phyloP scores from a whole-genome alignment of 2,797 vertebrate genomes.

The Alosa sapidissima region DNA sequence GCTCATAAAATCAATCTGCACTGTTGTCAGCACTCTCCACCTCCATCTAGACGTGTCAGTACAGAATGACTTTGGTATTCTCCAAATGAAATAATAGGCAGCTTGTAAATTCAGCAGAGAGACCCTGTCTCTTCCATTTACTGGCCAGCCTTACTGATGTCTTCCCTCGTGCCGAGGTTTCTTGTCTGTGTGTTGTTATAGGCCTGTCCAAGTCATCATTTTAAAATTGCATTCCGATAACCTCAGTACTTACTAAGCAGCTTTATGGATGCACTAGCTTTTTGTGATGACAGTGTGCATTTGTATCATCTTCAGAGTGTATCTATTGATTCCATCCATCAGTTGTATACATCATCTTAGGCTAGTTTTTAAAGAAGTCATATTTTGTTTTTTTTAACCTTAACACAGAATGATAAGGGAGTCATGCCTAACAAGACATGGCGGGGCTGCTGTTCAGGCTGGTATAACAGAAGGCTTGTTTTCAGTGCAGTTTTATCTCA shows the following conservation, averaged over 20 bases:
- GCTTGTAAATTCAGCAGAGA: slow-evolving; percentile 62
- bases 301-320: not conserved
- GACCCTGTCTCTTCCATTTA: slow-evolving; percentile 56
- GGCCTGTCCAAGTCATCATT: slow-evolving; percentile 18
- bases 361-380: not conserved
- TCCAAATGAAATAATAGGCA: slow-evolving; percentile 65
- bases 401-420: not conserved
- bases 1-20: slow-evolving; percentile 67
- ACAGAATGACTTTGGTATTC: slow-evolving; percentile 64
- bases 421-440: not conserved
- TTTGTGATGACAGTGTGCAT: slow-evolving; percentile 6
- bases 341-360: not conserved
- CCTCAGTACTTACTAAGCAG: not conserved
- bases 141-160: not conserved
- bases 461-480: not conserved
- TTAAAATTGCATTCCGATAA: not conserved
- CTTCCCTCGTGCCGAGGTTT: not conserved
- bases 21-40: slow-evolving; percentile 62
- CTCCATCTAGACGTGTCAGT: slow-evolving; percentile 58
- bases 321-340: not conserved
- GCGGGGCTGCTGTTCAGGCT: not conserved
- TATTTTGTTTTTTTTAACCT: not conserved
- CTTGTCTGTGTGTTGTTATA: not conserved
- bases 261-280: slow-evolving; percentile 11
- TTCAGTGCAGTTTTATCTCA: not conserved